Evolutionary conservation across 2,113 vertebrate genomes (phyloP), one percentile per base, ranked within the genome.

Genomic region (Salvelinus namaycush): DNA sequence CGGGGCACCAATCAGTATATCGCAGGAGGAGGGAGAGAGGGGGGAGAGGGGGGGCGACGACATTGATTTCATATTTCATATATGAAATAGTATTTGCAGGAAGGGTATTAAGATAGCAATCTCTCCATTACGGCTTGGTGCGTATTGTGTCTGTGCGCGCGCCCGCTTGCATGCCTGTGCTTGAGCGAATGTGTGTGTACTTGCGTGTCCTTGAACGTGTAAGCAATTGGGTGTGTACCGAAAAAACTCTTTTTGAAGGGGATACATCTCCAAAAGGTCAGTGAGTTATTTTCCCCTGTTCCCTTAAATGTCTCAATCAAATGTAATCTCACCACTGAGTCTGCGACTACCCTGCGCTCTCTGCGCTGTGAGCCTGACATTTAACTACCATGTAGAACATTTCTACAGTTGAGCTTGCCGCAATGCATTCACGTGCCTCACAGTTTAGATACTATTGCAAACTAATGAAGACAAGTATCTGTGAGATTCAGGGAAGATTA

Each of bases 301-400:
- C 65, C 77, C 71, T 18, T 77, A 84, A 86, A 88, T 76, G 86
- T 85, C 82, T 82, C 76, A 74, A 83, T 89, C 86, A 86, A 79
- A 84, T 71, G 27, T 76, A 79, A 85, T 87, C 16, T 54, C 49
- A 54, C 76, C 79, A 1, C 3, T 62, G 78, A 65, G 9, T 66
- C 24, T 59, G 64, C 73, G 27, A 79, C 22, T 9, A 3, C 20
- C 60, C 60, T 81, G 62, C 49, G 4, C 18, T 54, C 49, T 54
- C 49, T 4, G 1, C 5, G 49, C 3, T 54, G 14, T 54, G 49
- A 13, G 68, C 1, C 70, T 87, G 84, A 84, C 86, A 88, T 90
- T 89, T 85, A 82, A 26, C 44, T n/a, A 34, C 72, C 0, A 13
- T 14, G 68, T n/a, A 18, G 64, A 73, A 73, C 14, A 22, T 48